These are phyloP conservation scores for Ceyx erithaca DNA, from an alignment of 2,797 vertebrate species.

Conservation along the genomic window DNA sequence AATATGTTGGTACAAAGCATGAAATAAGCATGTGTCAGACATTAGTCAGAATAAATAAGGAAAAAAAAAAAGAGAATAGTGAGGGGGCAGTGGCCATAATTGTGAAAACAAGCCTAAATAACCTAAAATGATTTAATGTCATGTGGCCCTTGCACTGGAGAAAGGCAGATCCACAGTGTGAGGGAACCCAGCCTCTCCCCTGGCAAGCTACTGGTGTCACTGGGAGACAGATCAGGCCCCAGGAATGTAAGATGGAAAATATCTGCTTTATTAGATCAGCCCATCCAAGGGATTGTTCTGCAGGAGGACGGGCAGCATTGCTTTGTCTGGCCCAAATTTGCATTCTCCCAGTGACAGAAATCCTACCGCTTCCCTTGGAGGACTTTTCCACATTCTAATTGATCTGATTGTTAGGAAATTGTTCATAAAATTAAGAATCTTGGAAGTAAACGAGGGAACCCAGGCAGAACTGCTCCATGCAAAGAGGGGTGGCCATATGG, in stretches of 20 bases:
- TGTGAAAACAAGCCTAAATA: background rate
- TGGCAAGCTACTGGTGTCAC: background rate
- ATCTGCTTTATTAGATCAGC: conserved; percentile 54
- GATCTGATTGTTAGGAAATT: conserved; percentile 78
- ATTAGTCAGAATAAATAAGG: background rate
- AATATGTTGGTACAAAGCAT: conserved; percentile 44
- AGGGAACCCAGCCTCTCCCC: background rate
- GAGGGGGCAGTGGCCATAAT: background rate
- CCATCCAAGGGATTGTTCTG: background rate
- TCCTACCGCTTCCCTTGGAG: conserved; percentile 64
- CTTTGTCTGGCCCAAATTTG: conserved; percentile 25
- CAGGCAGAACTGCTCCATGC: conserved; percentile 25
- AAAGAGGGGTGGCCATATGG: conserved; percentile 61
- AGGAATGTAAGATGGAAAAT: conserved; percentile 63
- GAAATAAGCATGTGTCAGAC: conserved; percentile 60
- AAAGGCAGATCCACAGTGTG: background rate
- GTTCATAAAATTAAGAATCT: conserved; percentile 77
- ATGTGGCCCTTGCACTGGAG: background rate
- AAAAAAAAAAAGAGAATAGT: background rate
- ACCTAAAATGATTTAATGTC: background rate
- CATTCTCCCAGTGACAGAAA: conserved; percentile 9
- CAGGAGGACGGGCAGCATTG: background rate
- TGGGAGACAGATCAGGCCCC: conserved; percentile 18
- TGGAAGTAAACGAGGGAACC: conserved; percentile 54
- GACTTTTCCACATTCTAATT: conserved; percentile 70